These are phyloP conservation scores for Periplaneta americana DNA, from an alignment of 1,140 invertebrate species.

Conservation along the genomic window DNA sequence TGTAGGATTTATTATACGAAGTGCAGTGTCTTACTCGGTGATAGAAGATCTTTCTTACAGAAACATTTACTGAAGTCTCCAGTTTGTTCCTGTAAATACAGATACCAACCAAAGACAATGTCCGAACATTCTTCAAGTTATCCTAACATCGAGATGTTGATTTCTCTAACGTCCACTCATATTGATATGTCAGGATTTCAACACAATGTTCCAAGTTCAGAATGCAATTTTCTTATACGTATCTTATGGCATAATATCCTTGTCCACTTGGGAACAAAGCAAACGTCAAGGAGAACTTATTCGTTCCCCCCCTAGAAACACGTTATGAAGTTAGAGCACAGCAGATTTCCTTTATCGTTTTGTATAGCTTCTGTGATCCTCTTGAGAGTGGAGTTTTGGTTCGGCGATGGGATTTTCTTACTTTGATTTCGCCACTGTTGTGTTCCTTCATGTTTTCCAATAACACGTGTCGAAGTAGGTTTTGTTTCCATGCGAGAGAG, in stretches of 20 bases:
- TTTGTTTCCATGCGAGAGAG: neutral
- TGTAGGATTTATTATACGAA: no score
- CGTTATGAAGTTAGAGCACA: neutral
- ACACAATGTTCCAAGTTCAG: neutral
- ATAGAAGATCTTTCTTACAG: no score
- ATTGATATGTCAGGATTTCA: neutral
- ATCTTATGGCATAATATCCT: neutral
- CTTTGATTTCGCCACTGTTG: constrained; percentile 1
- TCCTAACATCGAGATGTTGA: neutral
- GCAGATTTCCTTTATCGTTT: constrained; percentile 1
- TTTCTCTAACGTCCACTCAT: no score
- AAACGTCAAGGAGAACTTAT: neutral
- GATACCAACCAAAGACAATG: neutral
- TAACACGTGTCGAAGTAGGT: neutral
- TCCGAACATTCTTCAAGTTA: neutral
- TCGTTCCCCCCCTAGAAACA: neutral
- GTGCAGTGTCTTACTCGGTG: no score
- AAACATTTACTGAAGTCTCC: no score
- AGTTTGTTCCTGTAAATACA: neutral
- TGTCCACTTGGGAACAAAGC: neutral
- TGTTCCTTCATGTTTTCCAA: constrained; percentile 8
- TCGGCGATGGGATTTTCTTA: neutral
- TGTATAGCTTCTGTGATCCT: neutral
- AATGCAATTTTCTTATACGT: neutral
- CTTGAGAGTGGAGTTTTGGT: neutral